Evolutionary conservation across 1,140 invertebrate species (phyloP).

Genomic region (Diachasmimorpha longicaudata): DNA sequence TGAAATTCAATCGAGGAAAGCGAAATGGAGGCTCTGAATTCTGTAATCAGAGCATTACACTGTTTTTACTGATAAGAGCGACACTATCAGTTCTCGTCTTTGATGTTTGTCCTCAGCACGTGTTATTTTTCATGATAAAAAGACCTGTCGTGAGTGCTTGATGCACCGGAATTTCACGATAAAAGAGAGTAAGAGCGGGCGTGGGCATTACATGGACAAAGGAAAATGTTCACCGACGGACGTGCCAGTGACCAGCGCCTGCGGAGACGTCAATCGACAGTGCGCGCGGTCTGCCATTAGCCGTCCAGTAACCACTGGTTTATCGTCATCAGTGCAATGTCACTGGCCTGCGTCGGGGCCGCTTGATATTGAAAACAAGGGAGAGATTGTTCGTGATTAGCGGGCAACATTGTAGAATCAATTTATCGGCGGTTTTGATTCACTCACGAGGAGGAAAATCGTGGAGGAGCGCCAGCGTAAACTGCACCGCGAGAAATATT

Average conservation of each 20-base stretch:
- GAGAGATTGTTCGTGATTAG: not conserved
- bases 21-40: not conserved
- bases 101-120: not conserved
- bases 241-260: constrained; percentile 9
- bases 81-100: not conserved
- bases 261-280: constrained; percentile 8
- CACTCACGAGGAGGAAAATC: not conserved
- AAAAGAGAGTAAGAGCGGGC: not conserved
- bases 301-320: not conserved
- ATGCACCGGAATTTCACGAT: not conserved
- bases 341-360: not conserved
- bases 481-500: too few species aligned
- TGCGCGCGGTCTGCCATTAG: not conserved
- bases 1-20: too few species aligned
- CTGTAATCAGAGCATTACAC: not conserved
- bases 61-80: not conserved
- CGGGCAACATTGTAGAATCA: not conserved
- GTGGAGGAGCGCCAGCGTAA: not conserved
- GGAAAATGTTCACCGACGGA: constrained; percentile 16
- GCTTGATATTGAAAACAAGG: not conserved
- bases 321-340: constrained; percentile 11
- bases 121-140: not conserved
- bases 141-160: not conserved
- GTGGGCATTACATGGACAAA: constrained; percentile 8
- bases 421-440: not conserved